Evolutionary conservation across 1,140 invertebrate genomes (phyloP).

Genomic region (Metopolophium dirhodum): DNA sequence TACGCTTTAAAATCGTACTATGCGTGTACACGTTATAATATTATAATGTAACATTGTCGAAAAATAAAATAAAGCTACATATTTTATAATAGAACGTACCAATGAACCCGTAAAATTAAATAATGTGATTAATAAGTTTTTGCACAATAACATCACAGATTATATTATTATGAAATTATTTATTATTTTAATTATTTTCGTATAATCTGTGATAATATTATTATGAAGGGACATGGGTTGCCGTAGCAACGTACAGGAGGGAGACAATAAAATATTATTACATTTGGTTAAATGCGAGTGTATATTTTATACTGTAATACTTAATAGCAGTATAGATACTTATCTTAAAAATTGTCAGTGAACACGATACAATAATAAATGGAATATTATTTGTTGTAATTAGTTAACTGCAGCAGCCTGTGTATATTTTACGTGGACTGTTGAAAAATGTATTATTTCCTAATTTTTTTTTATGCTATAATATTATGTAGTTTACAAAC

Average conservation of each 20-base stretch:
- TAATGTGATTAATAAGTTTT: neutral
- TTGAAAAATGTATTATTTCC: neutral
- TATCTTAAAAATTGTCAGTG: neutral
- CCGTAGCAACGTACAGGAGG: neutral
- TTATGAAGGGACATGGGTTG: neutral
- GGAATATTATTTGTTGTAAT: neutral
- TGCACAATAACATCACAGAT: neutral
- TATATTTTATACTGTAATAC: neutral
- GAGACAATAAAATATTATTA: neutral
- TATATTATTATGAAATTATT: neutral
- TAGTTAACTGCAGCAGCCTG: neutral
- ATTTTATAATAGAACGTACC: neutral
- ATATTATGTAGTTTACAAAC: neutral
- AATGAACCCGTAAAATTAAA: neutral
- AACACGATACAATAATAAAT: neutral
- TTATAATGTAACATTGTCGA: neutral
- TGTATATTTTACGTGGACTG: neutral
- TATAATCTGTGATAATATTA: neutral
- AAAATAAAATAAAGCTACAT: neutral
- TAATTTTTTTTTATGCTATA: neutral
- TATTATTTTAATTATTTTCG: neutral
- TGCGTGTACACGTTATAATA: neutral
- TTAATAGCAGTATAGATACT: neutral
- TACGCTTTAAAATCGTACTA: neutral
- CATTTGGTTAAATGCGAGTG: neutral